These are phyloP conservation scores for Halichoerus grypus DNA, from an alignment of 2,113 vertebrate genomes.

Conservation along the genomic window DNA sequence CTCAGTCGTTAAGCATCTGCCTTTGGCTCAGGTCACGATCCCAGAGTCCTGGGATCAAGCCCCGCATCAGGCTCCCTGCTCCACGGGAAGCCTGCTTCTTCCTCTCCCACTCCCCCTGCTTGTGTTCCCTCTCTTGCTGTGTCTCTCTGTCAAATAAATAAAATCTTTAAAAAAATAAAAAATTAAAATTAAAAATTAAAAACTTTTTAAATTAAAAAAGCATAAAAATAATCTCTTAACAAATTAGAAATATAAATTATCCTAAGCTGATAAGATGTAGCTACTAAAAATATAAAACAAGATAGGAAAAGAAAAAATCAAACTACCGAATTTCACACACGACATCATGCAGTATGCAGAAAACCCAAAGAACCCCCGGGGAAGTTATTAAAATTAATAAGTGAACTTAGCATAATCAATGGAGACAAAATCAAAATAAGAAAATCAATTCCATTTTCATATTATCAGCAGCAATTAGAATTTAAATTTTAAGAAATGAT, in stretches of 20 bases:
- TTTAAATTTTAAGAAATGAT: background rate
- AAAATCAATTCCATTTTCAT: slow-evolving; percentile 26
- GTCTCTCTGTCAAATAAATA: background rate
- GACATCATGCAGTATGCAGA: background rate
- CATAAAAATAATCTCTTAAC: background rate
- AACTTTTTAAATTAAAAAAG: background rate
- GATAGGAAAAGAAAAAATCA: slow-evolving; percentile 22
- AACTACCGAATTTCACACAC: background rate
- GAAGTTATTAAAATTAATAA: background rate
- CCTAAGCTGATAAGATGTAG: background rate
- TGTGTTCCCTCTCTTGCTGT: too few relatives aligned
- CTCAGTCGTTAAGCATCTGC: too few relatives aligned
- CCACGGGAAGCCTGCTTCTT: too few relatives aligned
- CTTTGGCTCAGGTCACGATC: too few relatives aligned
- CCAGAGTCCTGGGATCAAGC: too few relatives aligned
- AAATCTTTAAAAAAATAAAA: background rate
- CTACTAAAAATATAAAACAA: background rate
- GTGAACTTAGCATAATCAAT: background rate
- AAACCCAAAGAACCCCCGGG: background rate
- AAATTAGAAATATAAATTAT: background rate
- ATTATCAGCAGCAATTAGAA: background rate
- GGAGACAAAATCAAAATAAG: background rate
- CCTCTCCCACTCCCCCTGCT: too few relatives aligned
- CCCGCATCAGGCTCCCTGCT: too few relatives aligned
- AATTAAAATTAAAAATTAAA: background rate